Evolutionary conservation across 2,797 vertebrate genomes (phyloP).

Genomic region (Discoglossus pictus): DNA sequence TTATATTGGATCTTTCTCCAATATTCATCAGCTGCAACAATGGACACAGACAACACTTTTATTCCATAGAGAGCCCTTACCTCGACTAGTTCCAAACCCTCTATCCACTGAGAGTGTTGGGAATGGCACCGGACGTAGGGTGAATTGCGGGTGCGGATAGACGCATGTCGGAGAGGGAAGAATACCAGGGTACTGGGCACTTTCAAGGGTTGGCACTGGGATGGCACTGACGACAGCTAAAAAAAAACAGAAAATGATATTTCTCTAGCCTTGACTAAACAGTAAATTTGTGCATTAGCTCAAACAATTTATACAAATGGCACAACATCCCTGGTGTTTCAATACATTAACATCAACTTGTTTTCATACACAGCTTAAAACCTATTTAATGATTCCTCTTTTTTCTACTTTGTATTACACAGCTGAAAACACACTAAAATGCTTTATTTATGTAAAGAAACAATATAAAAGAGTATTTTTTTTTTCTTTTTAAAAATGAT

Average conservation of each 20-base stretch:
- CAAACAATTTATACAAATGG: no score
- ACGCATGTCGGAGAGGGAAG: constrained; percentile 89
- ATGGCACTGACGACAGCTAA: constrained; percentile 91
- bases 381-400: neutral
- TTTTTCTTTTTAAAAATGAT: constrained; percentile 52
- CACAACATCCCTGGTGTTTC: no score
- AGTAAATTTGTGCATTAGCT: no score
- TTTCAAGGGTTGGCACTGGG: constrained; percentile 88
- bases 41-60: constrained; percentile 21
- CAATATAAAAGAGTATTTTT: constrained; percentile 34
- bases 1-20: no score
- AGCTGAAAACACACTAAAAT: neutral
- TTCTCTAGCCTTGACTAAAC: no score
- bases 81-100: constrained; percentile 79
- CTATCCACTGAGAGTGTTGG: constrained; percentile 85
- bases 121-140: constrained; percentile 87
- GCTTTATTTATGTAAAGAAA: constrained; percentile 42
- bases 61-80: constrained; percentile 59
- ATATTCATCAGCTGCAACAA: no score
- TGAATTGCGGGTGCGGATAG: constrained; percentile 87
- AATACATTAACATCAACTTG: no score
- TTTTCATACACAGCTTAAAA: no score
- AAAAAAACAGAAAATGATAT: constrained; percentile 51
- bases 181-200: constrained; percentile 88
- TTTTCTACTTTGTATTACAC: neutral